A percentile compares a stretch with the other conserved stretches of the same genome.
Conservation (phyloP, 1,140 invertebrate species). For the Phymorhynchus buccinoides region DNA sequence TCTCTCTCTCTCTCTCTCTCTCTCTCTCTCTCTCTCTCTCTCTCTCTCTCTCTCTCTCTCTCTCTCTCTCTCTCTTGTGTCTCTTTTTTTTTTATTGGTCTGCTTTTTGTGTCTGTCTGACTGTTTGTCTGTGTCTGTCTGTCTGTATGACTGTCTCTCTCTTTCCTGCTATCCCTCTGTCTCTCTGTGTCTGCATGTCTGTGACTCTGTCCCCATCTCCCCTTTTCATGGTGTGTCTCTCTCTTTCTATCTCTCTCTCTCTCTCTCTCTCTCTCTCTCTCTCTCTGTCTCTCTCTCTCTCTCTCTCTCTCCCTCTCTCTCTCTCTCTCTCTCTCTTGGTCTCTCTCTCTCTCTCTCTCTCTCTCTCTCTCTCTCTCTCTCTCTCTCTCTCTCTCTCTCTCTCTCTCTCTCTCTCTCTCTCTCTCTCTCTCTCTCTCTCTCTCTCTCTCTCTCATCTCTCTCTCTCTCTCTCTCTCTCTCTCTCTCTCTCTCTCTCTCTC, state of each 20-base stretch:
- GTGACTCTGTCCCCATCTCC: too few species aligned
- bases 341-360: too few species aligned
- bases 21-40: constrained; percentile 28
- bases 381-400: neutral
- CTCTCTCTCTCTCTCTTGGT: too few species aligned
- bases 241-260: neutral
- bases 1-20: neutral
- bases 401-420: neutral
- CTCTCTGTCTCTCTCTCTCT: neutral
- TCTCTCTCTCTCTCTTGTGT: constrained; percentile 28
- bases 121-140: constrained; percentile 27
- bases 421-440: too few species aligned
- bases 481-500: constrained; percentile 29
- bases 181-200: neutral
- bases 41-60: neutral
- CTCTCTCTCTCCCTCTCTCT: too few species aligned
- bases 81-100: constrained; percentile 13
- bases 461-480: neutral
- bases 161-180: neutral
- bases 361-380: neutral
- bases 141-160: neutral
- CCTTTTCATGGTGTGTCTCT: neutral
- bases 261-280: neutral
- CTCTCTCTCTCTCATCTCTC: too few species aligned
- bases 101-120: neutral